Base-by-base conservation (phyloP, 1,140 invertebrate genomes). In the Pantala flavescens region DNA sequence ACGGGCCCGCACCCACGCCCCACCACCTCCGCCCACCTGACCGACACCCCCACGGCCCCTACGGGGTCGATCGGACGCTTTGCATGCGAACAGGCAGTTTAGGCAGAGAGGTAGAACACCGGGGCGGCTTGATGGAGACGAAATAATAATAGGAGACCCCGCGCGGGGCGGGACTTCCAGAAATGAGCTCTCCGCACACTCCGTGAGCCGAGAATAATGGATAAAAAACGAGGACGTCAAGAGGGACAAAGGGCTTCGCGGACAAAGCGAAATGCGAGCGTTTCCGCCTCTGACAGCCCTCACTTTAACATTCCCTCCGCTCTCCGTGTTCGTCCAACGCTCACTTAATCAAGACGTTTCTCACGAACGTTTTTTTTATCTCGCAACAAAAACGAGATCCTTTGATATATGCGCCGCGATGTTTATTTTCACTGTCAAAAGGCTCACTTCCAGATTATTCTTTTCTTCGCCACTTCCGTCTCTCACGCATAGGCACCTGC, bases 271-370 rank as follows among this genome's bases (percentile, higher is more conserved):
- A 36, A 36, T 63, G 14, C n/a, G n/a, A 63, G n/a, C 49, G 49
- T 63, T 63, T 63, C 49, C 49, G 49, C n/a, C 49, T 19, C 49
- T 21, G 49, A 63, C 49, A 63, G 49, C n/a, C 49, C 49, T 63
- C 49, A 63, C 49, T 63, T 63, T 21, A 63, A 63, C n/a, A 63
- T 63, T 21, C 16, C 49, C 49, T 63, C 49, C 12, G n/a, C 49
- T 14, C n/a, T 21, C n/a, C n/a, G 49, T 19, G 49, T 63, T 63
- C 49, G 49, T 63, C 49, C 49, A 21, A 2, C 9, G 49, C 49
- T 63, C 49, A 63, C 49, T 63, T 63, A 63, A 63, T 63, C 49
- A 63, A 63, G 49, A 63, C 49, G 49, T 63, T 63, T 63, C 49
- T 63, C n/a, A 21, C 28, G 28, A 36, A 9, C 3, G n/a, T n/a